Evolutionary conservation across 2,113 vertebrate genomes (phyloP).

Genomic region (Danio rerio): DNA sequence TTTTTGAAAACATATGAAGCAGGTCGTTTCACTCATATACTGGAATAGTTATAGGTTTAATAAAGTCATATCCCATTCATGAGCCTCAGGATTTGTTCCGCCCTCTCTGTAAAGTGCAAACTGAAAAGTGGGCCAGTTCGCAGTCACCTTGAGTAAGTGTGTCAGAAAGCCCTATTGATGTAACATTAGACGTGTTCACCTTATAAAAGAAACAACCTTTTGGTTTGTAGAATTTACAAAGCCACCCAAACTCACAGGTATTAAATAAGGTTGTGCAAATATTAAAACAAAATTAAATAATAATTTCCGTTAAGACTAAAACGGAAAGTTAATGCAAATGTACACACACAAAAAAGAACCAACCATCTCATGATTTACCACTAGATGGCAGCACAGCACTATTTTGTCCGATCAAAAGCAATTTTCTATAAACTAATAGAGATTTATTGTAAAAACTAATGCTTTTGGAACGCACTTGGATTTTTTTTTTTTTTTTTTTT

Average conservation of each 20-base stretch:
- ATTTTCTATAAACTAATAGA: neutral
- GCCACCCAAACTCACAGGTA: neutral
- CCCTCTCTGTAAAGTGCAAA: neutral
- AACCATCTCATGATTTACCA: neutral
- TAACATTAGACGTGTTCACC: neutral
- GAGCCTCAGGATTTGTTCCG: constrained; percentile 5
- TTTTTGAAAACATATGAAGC: neutral
- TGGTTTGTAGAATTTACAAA: neutral
- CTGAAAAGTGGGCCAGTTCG: constrained; percentile 23
- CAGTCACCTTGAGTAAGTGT: constrained; percentile 35
- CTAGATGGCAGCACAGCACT: neutral
- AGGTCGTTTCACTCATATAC: neutral
- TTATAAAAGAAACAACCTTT: neutral
- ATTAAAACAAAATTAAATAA: too few species aligned
- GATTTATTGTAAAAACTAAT: too few species aligned
- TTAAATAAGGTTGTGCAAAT: too few species aligned
- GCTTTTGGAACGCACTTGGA: too few species aligned
- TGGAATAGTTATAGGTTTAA: neutral
- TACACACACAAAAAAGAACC: neutral
- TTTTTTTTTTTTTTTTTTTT: too few species aligned
- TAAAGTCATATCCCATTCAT: neutral
- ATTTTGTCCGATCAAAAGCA: neutral
- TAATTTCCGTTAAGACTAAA: neutral
- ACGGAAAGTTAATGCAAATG: neutral
- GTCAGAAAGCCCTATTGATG: constrained; percentile 8